A percentile compares a stretch with the other conserved stretches of the same genome.
Conservation (phyloP, 2,113 vertebrate genomes). For the Rissa tridactyla region DNA sequence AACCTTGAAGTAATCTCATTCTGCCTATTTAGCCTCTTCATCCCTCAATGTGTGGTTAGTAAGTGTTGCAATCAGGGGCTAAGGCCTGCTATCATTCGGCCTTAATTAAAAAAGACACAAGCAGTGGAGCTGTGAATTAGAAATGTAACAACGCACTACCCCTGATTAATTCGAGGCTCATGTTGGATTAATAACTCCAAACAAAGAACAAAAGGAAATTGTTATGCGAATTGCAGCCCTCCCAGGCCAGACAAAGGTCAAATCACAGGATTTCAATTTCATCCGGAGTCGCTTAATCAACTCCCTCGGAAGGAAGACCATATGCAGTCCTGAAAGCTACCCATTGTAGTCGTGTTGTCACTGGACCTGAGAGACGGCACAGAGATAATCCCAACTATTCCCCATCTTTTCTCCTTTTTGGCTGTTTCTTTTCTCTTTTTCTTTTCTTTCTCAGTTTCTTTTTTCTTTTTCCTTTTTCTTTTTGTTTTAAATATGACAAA, state of each 20-base stretch:
- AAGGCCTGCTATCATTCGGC: constrained; percentile 84
- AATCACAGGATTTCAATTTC: constrained; percentile 87
- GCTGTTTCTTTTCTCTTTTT: constrained; percentile 14
- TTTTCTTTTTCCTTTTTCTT: not conserved
- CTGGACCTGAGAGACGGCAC: constrained; percentile 75
- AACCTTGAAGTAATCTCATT: constrained; percentile 84
- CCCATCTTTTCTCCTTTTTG: constrained; percentile 57
- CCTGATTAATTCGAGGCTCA: constrained; percentile 89
- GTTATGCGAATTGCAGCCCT: constrained; percentile 86
- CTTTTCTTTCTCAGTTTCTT: not conserved
- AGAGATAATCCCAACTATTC: constrained; percentile 74
- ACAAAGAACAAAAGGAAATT: constrained; percentile 91
- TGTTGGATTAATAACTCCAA: constrained; percentile 90
- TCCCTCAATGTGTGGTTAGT: constrained; percentile 79
- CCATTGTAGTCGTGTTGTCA: constrained; percentile 77
- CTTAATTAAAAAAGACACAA: constrained; percentile 96
- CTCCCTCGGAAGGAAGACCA: constrained; percentile 84
- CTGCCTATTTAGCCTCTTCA: constrained; percentile 82
- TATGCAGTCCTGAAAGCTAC: constrained; percentile 81
- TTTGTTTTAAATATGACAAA: constrained; percentile 19
- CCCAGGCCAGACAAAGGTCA: constrained; percentile 87
- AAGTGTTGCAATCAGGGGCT: constrained; percentile 80
- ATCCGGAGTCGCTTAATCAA: constrained; percentile 87
- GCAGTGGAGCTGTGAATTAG: constrained; percentile 89
- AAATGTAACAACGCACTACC: constrained; percentile 84